These are phyloP conservation scores for Leptura quadrifasciata DNA, from an alignment of 2,888 invertebrate genomes.

Conservation along the genomic window DNA sequence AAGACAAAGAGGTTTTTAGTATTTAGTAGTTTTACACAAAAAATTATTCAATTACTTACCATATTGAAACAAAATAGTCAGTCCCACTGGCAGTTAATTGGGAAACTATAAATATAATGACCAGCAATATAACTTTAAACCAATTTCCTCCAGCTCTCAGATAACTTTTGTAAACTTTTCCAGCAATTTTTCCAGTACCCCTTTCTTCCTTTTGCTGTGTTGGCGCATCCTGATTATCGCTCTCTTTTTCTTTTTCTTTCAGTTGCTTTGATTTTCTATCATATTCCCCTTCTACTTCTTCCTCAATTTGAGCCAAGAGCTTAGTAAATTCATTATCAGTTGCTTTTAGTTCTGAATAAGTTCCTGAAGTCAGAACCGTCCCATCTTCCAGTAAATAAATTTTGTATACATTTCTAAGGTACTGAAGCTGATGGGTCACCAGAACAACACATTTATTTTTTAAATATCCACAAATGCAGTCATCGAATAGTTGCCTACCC, in stretches of 20 bases:
- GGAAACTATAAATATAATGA: slow-evolving; percentile 78
- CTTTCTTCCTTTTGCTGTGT: slow-evolving; percentile 77
- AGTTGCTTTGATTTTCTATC: slow-evolving; percentile 41
- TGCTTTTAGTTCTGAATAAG: slow-evolving; percentile 81
- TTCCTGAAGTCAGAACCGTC: slow-evolving; percentile 77
- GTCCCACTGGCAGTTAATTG: slow-evolving; percentile 84
- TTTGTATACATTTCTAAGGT: slow-evolving; percentile 77
- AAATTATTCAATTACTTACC: slow-evolving; percentile 75
- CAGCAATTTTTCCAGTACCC: slow-evolving; percentile 76
- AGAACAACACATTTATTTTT: slow-evolving; percentile 81
- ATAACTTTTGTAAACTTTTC: slow-evolving; percentile 80
- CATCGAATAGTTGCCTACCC: slow-evolving; percentile 89
- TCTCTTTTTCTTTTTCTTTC: slow-evolving; percentile 38
- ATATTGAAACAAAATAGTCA: slow-evolving; percentile 87
- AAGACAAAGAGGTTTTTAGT: background rate
- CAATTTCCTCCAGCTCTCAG: slow-evolving; percentile 83
- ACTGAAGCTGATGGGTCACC: slow-evolving; percentile 84
- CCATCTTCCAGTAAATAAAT: slow-evolving; percentile 77
- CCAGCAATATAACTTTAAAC: slow-evolving; percentile 68
- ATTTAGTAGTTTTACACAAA: background rate
- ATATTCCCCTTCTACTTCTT: slow-evolving; percentile 47
- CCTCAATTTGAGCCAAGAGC: slow-evolving; percentile 33
- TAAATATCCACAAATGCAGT: slow-evolving; percentile 81
- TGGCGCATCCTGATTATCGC: slow-evolving; percentile 54
- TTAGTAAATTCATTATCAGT: slow-evolving; percentile 85